Base-by-base conservation (phyloP, 2,113 vertebrate species). In the Pampusana beccarii region DNA sequence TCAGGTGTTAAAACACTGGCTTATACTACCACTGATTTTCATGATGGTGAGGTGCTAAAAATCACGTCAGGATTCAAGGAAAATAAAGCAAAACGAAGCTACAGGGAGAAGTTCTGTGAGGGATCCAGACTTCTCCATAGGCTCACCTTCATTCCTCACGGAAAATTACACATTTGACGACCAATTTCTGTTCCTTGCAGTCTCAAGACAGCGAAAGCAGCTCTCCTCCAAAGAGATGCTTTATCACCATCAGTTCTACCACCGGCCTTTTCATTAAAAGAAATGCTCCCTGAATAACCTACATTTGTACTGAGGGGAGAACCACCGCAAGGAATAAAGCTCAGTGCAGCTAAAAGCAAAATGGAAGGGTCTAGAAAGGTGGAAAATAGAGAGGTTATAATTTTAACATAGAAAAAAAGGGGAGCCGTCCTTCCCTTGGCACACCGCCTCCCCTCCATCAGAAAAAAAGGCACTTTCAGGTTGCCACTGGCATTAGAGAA, bases 261-360 rank as follows among this genome's bases (percentile, higher is more conserved):
- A 90, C 82, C 90, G 86, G 86, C 93, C 85, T 97, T 95, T 96
- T 96, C 93, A 95, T 95, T 94, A 96, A 80, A 95, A 83, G 92
- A 90, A 97, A 95, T 73, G 71, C 81, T 95, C 92, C 81, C 90
- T 95, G 90, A 96, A 95, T 92, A 97, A 96, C 93, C 81, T 94
- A 94, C 85, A 83, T 95, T 94, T 94, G 79, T 86, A 92, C 60
- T 0, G 82, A 70, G 86, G 93, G 51, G 66, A 95, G 90, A 93
- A 95, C 90, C 75, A 96, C 88, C 64, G 92, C 92, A 94, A 92
- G 90, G 90, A 94, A 96, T 88, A 93, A 92, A 96, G 91, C 84
- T 90, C 87, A 58, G 12, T 58, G 92, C 92, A 95, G 90, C 95
- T 86, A 40, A 86, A 65, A 90, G 92, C 75, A 60, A 97, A 95